These are phyloP conservation scores for Pandemis cinnamomeana DNA, from an alignment of 2,888 invertebrate genomes.

Conservation along the genomic window DNA sequence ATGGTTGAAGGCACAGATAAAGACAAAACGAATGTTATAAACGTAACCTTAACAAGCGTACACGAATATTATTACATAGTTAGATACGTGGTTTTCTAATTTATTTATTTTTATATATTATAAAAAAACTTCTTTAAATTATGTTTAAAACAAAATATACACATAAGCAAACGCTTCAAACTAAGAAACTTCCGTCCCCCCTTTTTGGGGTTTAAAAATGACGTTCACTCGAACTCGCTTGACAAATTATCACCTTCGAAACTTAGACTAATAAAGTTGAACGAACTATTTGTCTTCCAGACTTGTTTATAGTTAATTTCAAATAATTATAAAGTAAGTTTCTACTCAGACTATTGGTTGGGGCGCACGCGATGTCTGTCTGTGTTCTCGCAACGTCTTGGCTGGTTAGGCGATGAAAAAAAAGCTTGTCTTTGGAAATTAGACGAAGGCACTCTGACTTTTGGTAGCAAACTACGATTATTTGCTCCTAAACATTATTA, in stretches of 20 bases:
- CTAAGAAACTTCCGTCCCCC: background rate
- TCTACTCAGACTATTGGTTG: slow-evolving; percentile 63
- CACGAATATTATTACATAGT: too few relatives aligned
- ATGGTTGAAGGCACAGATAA: too few relatives aligned
- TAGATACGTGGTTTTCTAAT: too few relatives aligned
- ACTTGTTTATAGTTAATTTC: slow-evolving; percentile 50
- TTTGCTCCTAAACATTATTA: background rate
- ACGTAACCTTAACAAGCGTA: too few relatives aligned
- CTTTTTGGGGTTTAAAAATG: slow-evolving; percentile 11
- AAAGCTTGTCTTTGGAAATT: slow-evolving; percentile 25
- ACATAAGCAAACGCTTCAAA: background rate
- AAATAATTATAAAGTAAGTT: slow-evolving; percentile 62
- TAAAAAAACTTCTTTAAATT: too few relatives aligned
- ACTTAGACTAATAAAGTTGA: slow-evolving; percentile 45
- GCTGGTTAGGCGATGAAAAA: slow-evolving; percentile 46
- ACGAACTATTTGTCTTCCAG: slow-evolving; percentile 47
- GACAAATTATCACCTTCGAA: slow-evolving; percentile 45
- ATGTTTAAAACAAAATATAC: too few relatives aligned
- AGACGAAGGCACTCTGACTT: background rate
- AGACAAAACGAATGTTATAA: too few relatives aligned
- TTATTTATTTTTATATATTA: too few relatives aligned
- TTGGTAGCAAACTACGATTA: background rate
- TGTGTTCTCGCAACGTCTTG: slow-evolving; percentile 52
- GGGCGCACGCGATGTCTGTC: slow-evolving; percentile 65
- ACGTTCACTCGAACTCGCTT: slow-evolving; percentile 7